A percentile compares a stretch with the other conserved stretches of the same genome.
These are phyloP conservation scores for Anguilla japonica DNA, from an alignment of 2,113 vertebrate species.

Conservation along the genomic window DNA sequence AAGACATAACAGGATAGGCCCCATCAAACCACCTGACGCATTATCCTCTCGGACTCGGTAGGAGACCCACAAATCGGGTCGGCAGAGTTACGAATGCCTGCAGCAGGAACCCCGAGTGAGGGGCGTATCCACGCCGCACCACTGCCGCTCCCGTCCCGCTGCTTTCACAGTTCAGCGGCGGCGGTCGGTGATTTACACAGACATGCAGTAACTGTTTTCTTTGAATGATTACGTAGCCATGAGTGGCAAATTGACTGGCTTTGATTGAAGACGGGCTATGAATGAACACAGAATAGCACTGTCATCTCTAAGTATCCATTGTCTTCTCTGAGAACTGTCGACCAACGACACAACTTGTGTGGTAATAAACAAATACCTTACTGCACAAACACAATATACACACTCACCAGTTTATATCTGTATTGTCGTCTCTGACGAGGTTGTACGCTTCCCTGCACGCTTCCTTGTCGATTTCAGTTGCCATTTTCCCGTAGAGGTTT, in stretches of 20 bases:
- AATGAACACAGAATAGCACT: neutral
- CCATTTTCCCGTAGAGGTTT: slow-evolving; percentile 67
- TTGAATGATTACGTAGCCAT: neutral
- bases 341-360: neutral
- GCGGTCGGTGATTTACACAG: neutral
- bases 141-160: neutral
- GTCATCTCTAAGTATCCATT: neutral
- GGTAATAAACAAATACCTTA: neutral
- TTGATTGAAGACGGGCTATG: neutral
- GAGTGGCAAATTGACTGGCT: neutral
- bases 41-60: neutral
- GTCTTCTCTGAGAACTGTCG: neutral
- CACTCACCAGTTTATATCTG: slow-evolving; percentile 86
- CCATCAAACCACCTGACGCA: neutral
- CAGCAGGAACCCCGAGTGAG: neutral
- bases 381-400: slow-evolving; percentile 3
- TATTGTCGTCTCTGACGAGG: slow-evolving; percentile 87
- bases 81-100: neutral
- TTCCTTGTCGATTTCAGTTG: slow-evolving; percentile 93
- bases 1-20: neutral
- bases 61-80: neutral
- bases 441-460: slow-evolving; percentile 93
- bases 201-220: neutral
- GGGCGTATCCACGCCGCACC: neutral
- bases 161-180: neutral